phyloP scores from a whole-genome alignment of 2,888 invertebrate genomes.

The Gisinianus flammeolus region DNA sequence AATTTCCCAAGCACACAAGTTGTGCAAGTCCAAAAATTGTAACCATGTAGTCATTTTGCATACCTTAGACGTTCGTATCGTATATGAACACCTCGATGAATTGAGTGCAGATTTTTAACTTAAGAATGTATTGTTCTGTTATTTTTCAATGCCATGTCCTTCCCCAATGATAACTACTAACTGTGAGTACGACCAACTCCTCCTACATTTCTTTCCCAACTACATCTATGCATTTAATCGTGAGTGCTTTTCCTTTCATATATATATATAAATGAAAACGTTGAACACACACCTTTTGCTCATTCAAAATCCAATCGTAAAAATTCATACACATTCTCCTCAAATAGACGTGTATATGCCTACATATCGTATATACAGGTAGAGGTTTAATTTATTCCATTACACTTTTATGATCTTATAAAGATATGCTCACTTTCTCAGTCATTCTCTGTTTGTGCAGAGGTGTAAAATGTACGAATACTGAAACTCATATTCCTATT shows the following conservation, averaged over 20 bases:
- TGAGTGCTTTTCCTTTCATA: constrained; percentile 25
- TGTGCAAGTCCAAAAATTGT: constrained; percentile 24
- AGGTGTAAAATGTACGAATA: no score
- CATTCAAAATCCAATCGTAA: neutral
- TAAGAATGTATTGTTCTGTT: constrained; percentile 30
- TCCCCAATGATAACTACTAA: constrained; percentile 36
- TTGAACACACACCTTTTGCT: no score
- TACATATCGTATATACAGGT: neutral
- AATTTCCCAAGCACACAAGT: constrained; percentile 30
- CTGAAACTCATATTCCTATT: no score
- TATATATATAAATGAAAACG: no score
- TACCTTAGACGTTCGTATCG: neutral
- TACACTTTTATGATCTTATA: no score
- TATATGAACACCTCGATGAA: neutral
- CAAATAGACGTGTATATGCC: neutral
- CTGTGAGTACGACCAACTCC: constrained; percentile 18
- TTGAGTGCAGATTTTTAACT: constrained; percentile 12
- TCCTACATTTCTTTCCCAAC: constrained; percentile 4
- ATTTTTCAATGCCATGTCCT: constrained; percentile 41
- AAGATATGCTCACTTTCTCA: no score
- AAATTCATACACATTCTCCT: no score
- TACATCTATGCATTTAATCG: constrained; percentile 8
- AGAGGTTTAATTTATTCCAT: no score
- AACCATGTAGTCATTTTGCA: neutral
- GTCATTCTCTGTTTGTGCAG: no score